Conservation (phyloP, 2,888 invertebrate genomes). For the Melanotus villosus region DNA sequence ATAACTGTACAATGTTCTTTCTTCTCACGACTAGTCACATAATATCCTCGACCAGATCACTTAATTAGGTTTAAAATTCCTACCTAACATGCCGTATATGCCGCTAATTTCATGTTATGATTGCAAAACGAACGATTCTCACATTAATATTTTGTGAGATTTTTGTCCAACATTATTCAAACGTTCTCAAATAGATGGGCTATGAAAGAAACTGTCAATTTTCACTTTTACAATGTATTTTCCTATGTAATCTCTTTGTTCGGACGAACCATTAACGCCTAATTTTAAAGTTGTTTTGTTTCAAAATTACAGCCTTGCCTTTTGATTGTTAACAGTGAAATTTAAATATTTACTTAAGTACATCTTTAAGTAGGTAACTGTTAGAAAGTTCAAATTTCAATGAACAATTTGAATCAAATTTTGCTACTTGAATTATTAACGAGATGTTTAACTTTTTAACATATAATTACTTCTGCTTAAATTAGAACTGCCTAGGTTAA, state of each 20-base stretch:
- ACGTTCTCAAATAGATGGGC: neutral
- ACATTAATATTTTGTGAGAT: slow-evolving; percentile 24
- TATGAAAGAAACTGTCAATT: neutral
- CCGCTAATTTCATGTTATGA: slow-evolving; percentile 25
- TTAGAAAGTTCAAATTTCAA: slow-evolving; percentile 1
- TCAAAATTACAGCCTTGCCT: slow-evolving; percentile 1
- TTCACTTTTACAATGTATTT: slow-evolving; percentile 13
- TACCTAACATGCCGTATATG: slow-evolving; percentile 14
- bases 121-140: slow-evolving; percentile 18
- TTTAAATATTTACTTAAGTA: slow-evolving; percentile 13
- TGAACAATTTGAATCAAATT: too few relatives aligned
- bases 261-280: slow-evolving; percentile 5
- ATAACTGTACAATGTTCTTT: slow-evolving; percentile 27
- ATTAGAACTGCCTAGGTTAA: too few relatives aligned
- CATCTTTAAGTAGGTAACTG: neutral
- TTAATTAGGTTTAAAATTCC: slow-evolving; percentile 35
- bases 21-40: slow-evolving; percentile 32
- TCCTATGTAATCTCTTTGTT: slow-evolving; percentile 12
- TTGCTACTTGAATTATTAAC: too few relatives aligned
- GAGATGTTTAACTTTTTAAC: too few relatives aligned
- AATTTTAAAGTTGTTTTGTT: slow-evolving; percentile 16
- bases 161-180: neutral
- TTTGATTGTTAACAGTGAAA: slow-evolving; percentile 5
- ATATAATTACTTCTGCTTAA: too few relatives aligned
- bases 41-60: slow-evolving; percentile 14